Evolutionary conservation across 2,113 vertebrate genomes (phyloP).

Genomic region (Alligator mississippiensis): DNA sequence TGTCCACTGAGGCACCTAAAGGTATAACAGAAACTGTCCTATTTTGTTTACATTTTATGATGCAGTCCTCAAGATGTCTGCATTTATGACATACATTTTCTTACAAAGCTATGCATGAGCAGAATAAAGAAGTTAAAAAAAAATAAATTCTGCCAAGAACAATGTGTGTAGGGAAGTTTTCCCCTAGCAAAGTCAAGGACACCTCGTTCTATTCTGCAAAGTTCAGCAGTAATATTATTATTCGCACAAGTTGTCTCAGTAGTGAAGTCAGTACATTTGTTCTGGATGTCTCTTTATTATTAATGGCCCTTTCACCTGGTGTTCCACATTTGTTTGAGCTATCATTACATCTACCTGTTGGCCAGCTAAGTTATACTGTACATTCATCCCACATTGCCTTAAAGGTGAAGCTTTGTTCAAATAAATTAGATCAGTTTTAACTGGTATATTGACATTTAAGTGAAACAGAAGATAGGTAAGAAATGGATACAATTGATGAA

Average conservation of each 20-base stretch:
- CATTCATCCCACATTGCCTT: slow-evolving; percentile 40
- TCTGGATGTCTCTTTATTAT: slow-evolving; percentile 64
- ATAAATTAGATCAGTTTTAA: slow-evolving; percentile 52
- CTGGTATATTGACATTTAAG: background rate
- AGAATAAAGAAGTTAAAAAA: background rate
- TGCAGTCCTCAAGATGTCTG: background rate
- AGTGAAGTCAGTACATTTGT: slow-evolving; percentile 65
- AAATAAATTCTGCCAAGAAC: background rate
- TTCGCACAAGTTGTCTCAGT: slow-evolving; percentile 60
- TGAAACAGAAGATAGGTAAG: background rate
- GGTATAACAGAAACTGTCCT: background rate
- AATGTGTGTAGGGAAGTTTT: slow-evolving; percentile 5
- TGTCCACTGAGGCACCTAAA: too few relatives aligned
- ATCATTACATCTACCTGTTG: slow-evolving; percentile 46
- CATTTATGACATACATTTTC: background rate
- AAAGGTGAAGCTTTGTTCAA: slow-evolving; percentile 62
- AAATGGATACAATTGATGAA: background rate
- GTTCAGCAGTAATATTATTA: slow-evolving; percentile 71
- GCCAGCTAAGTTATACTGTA: slow-evolving; percentile 32
- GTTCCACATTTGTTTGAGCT: slow-evolving; percentile 55
- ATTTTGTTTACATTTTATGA: background rate
- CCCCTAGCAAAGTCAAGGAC: slow-evolving; percentile 60
- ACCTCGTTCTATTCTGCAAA: slow-evolving; percentile 49
- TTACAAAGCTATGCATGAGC: background rate
- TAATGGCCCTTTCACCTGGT: slow-evolving; percentile 53